Percentiles rank a stretch among this genome's conserved stretches.
Evolutionary conservation across 2,888 invertebrate species (phyloP).

Genomic region (Minunthozetes semirufus): DNA sequence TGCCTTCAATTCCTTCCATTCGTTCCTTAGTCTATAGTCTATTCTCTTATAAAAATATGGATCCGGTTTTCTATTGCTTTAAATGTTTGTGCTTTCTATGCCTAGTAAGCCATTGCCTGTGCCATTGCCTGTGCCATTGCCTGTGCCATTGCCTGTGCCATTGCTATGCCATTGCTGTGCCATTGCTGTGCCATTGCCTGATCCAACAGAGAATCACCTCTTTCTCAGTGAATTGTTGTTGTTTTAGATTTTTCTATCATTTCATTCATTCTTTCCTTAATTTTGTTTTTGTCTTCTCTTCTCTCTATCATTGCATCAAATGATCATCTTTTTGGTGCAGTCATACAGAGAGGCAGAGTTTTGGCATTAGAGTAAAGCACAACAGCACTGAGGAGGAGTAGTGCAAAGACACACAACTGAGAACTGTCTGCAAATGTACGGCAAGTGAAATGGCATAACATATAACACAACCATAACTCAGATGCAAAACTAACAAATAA

Average conservation of each 20-base stretch:
- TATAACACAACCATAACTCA: background rate
- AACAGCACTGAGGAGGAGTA: constrained; percentile 29
- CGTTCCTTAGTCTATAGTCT: background rate
- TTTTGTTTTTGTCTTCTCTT: background rate
- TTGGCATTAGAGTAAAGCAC: background rate
- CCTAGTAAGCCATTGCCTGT: background rate
- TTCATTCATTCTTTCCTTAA: constrained; percentile 17
- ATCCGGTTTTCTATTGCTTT: background rate
- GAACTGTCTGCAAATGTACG: background rate
- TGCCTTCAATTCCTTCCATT: background rate
- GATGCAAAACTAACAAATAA: constrained; percentile 16
- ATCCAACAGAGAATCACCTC: background rate
- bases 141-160: background rate
- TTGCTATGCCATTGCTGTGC: no score
- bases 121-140: no score
- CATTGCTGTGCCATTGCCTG: background rate
- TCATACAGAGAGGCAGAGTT: constrained; percentile 16
- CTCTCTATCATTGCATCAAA: background rate
- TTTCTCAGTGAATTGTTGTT: constrained; percentile 2
- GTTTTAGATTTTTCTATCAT: background rate
- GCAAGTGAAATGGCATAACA: background rate
- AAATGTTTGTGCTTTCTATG: background rate
- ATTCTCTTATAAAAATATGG: background rate
- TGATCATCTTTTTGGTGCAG: background rate
- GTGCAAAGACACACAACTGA: background rate